Conservation (phyloP, 1,140 invertebrate species). For the Cydia fagiglandana region DNA sequence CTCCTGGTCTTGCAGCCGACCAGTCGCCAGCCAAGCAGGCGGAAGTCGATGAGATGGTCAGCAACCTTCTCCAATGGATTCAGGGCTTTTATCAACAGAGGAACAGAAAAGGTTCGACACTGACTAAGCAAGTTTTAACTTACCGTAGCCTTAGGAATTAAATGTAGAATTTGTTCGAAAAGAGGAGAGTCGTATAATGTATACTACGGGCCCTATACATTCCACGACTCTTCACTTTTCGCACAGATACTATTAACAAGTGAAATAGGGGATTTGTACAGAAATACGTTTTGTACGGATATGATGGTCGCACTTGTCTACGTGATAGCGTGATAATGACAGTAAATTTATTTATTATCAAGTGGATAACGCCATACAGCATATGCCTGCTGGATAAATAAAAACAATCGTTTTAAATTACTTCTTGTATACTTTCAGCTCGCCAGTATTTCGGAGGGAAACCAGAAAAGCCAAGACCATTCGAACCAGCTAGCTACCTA, state of each 20-base stretch:
- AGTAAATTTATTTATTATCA: too few relatives aligned
- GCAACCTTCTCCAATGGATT: conserved; percentile 86
- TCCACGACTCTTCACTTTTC: too few relatives aligned
- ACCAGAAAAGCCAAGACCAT: conserved; percentile 84
- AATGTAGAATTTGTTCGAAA: not conserved
- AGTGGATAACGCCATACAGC: too few relatives aligned
- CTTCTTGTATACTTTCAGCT: conserved; percentile 74
- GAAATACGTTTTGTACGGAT: not conserved
- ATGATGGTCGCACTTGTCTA: not conserved
- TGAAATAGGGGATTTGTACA: not conserved
- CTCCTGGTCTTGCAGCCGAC: conserved; percentile 67
- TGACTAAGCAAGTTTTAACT: conserved; percentile 12
- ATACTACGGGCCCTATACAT: too few relatives aligned
- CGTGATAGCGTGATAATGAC: too few relatives aligned
- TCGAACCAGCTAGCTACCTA: conserved; percentile 79
- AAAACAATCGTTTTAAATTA: conserved; percentile 8
- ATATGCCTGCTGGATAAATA: not conserved
- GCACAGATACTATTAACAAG: not conserved
- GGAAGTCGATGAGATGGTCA: conserved; percentile 84
- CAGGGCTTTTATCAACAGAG: conserved; percentile 84
- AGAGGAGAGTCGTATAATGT: too few relatives aligned
- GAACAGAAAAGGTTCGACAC: conserved; percentile 82
- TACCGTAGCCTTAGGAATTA: conserved; percentile 11
- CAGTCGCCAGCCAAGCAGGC: conserved; percentile 61
- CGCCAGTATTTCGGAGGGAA: conserved; percentile 82